phyloP scores from a whole-genome alignment of 2,888 invertebrate species.

The Noctuana brunneofusca region DNA sequence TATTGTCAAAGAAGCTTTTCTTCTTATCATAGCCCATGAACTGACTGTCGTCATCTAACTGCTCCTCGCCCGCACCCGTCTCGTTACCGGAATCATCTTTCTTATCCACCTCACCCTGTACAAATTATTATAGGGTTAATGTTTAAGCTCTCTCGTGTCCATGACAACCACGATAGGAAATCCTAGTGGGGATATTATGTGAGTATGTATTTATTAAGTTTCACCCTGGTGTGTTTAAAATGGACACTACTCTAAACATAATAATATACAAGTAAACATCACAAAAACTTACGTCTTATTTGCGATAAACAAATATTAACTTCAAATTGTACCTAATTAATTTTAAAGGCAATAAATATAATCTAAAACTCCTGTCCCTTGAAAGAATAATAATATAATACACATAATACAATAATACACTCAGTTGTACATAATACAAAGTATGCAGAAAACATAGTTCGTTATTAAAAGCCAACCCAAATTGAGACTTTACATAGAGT shows the following conservation, averaged over 20 bases:
- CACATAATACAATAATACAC: no score
- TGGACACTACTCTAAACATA: no score
- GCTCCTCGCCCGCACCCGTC: slow-evolving; percentile 92
- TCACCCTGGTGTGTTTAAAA: no score
- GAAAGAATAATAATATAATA: no score
- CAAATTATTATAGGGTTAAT: neutral
- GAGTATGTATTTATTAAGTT: no score
- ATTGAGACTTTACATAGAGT: neutral
- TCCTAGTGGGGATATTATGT: no score
- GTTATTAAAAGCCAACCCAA: neutral
- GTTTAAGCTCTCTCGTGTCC: neutral
- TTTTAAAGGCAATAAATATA: neutral
- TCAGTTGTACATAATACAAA: no score
- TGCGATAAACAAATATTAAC: neutral
- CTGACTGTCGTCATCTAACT: slow-evolving; percentile 88
- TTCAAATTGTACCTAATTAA: neutral
- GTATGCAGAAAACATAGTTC: no score
- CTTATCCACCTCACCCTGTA: slow-evolving; percentile 87
- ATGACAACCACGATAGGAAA: no score
- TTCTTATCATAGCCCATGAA: slow-evolving; percentile 95
- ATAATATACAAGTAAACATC: no score
- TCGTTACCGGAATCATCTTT: slow-evolving; percentile 96
- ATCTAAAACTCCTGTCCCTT: no score
- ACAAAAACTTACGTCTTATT: neutral
- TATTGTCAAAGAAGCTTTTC: slow-evolving; percentile 99